phyloP scores from a whole-genome alignment of 2,888 invertebrate genomes.

The Slavum lentiscoides region DNA sequence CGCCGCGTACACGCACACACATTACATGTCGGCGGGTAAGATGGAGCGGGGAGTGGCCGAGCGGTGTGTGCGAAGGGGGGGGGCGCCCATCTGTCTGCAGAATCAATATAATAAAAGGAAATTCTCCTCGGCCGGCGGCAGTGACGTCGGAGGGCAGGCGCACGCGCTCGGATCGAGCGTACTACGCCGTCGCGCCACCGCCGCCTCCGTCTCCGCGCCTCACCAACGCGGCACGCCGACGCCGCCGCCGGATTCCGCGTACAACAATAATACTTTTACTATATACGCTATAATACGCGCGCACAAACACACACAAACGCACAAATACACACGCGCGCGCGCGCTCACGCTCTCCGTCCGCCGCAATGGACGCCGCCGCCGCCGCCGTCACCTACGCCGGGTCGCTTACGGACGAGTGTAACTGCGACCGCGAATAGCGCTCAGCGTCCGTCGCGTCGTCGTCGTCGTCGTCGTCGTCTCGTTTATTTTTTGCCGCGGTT shows the following conservation, averaged over 20 bases:
- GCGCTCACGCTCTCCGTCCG: background rate
- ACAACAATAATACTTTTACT: constrained; percentile 44
- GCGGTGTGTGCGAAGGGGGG: background rate
- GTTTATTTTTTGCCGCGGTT: background rate
- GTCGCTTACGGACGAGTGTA: constrained; percentile 31
- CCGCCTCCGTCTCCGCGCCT: no score
- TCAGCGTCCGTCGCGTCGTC: background rate
- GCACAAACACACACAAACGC: background rate
- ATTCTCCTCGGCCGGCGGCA: constrained; percentile 12
- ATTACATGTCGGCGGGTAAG: no score
- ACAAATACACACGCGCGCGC: background rate
- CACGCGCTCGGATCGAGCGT: constrained; percentile 33
- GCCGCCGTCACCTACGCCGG: constrained; percentile 15
- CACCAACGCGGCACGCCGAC: no score
- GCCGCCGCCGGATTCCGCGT: constrained; percentile 22
- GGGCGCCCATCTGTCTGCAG: constrained; percentile 51
- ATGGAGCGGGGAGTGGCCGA: no score
- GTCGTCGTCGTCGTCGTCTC: background rate
- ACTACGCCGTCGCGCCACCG: constrained; percentile 5
- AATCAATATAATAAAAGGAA: constrained; percentile 53
- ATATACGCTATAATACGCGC: background rate
- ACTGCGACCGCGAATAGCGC: constrained; percentile 17
- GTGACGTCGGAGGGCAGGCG: background rate
- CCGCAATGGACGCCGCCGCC: constrained; percentile 16
- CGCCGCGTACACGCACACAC: no score